Base-by-base conservation (phyloP, 2,888 invertebrate species). In the Steinernema hermaphroditum region DNA sequence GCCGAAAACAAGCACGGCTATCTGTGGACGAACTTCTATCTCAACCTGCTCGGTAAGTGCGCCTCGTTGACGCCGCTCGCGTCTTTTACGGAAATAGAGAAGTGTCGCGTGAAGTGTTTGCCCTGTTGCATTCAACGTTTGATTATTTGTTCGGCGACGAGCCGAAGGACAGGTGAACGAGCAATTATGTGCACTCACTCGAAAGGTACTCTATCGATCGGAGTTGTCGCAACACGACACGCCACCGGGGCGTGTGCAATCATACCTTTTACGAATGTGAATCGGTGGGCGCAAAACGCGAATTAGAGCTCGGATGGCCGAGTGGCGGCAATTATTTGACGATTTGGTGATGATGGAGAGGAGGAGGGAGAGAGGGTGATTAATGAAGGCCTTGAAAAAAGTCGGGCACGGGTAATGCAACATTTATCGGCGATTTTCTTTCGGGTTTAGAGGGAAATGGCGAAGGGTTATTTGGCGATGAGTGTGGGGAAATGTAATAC, bases 1-100 rank as follows among this genome's bases (percentile, higher is more conserved):
- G 96, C 96, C 6, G 95, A 96, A 86, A 98, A 98, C 88, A 93
- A 93, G 37, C 91, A 95, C 82, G 97, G 97, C 43, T 98, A 96
- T 88, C 68, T 81, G 16, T 98, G 96, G 90, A 94, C 94, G 87
- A 97, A 98, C 89, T 94, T 96, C 78, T 98, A 93, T 88, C 91
- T 98, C 44, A 99, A 98, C 88, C 95, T 98, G 8, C 90, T 94
- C 82, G 91, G 92, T 92, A 87, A 89, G 90, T 83, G n/a, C 12
- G 27, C 62, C 62, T 27, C 32, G 4, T 46, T 29, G 27, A 54
- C 24, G 9, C 2, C 54, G 22, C 27, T 14, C 54, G 16, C 8
- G 24, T 24, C 62, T 14, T 27, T 16, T 19, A 8, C 6, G 62
- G 62, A 62, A 32, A 62, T 34, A n/a, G 9, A 16, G 69, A 57